Evolutionary conservation across 2,113 vertebrate genomes (phyloP).

Genomic region (Zosterops hypoxanthus): DNA sequence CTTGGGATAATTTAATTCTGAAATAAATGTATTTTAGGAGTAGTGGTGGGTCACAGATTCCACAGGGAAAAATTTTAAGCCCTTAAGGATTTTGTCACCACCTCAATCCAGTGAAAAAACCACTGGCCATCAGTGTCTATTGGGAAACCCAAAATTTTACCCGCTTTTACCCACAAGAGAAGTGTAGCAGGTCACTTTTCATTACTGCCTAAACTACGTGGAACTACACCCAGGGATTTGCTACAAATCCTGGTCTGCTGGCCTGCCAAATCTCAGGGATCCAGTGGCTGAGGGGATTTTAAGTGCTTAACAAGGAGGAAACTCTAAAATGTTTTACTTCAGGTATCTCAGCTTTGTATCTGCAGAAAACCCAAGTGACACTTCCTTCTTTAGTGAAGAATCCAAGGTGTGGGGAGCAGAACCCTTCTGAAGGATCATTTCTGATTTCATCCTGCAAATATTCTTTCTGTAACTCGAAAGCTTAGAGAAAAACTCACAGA

Average conservation of each 20-base stretch:
- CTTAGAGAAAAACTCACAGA: not conserved
- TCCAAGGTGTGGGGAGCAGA: not conserved
- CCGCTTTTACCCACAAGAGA: not conserved
- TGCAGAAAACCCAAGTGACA: fast-evolving
- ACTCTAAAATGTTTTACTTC: not conserved
- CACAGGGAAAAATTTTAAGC: not conserved
- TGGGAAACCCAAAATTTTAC: not conserved
- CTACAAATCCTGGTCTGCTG: not conserved
- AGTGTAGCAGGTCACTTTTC: not conserved
- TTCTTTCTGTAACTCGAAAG: not conserved
- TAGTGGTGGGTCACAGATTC: not conserved
- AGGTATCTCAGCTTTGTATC: not conserved
- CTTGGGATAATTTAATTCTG: not conserved
- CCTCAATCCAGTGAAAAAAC: not conserved
- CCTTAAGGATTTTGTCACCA: not conserved
- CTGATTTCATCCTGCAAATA: not conserved
- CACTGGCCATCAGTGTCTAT: fast-evolving
- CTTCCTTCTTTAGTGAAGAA: not conserved
- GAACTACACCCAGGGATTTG: not conserved
- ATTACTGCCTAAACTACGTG: not conserved
- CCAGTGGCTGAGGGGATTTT: not conserved
- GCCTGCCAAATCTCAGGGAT: not conserved
- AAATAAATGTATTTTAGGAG: not conserved
- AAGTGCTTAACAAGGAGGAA: not conserved
- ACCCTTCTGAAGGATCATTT: not conserved